phyloP scores from a whole-genome alignment of 2,888 invertebrate species.

The Pheosia tremula region DNA sequence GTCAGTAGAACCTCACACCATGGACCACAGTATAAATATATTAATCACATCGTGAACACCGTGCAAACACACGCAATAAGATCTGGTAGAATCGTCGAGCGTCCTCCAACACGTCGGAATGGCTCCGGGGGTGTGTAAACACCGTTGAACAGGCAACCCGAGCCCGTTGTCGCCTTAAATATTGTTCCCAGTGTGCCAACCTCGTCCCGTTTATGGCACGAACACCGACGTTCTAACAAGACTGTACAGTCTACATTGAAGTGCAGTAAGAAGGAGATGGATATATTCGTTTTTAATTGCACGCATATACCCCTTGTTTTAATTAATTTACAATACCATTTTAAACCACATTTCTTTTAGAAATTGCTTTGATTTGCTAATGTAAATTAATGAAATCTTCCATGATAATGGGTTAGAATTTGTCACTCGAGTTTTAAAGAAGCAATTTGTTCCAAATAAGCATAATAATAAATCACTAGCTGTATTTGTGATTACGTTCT shows the following conservation, averaged over 20 bases:
- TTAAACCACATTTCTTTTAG: no score
- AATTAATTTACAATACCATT: no score
- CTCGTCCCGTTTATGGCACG: conserved; percentile 20
- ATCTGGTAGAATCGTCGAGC: conserved; percentile 16
- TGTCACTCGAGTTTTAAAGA: no score
- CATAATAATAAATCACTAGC: no score
- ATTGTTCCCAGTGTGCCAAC: conserved; percentile 16
- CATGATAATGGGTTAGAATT: no score
- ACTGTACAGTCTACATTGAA: not conserved
- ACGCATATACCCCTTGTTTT: no score
- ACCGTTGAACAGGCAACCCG: conserved; percentile 22
- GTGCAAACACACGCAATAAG: conserved; percentile 23
- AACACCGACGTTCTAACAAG: conserved; percentile 1
- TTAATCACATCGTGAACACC: conserved; percentile 19
- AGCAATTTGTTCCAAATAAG: no score
- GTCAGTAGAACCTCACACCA: not conserved
- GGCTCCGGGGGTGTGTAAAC: conserved; percentile 32
- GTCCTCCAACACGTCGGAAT: conserved; percentile 24
- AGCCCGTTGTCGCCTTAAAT: conserved; percentile 27
- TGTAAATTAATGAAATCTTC: no score
- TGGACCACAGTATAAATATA: conserved; percentile 9
- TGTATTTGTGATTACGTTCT: no score
- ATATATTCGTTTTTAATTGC: no score
- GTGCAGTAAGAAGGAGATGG: no score
- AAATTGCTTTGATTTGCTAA: no score